Conservation (phyloP, 2,797 vertebrate genomes). For the Enteromius radiatus region DNA sequence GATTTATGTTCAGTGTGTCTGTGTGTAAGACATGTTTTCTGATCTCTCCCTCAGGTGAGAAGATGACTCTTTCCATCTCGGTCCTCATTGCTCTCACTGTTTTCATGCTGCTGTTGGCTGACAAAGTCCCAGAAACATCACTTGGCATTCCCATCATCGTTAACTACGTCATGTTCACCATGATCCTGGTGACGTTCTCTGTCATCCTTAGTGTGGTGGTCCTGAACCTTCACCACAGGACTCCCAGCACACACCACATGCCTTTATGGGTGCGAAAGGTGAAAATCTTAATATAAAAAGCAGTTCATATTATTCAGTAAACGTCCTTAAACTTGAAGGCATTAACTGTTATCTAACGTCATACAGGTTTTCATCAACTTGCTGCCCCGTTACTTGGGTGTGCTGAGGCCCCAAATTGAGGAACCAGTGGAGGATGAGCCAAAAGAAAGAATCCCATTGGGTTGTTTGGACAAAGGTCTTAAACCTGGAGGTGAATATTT, state of each 20-base stretch:
- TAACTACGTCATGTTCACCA: constrained; percentile 84
- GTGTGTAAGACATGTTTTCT: not conserved
- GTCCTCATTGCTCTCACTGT: constrained; percentile 83
- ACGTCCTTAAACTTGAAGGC: not conserved
- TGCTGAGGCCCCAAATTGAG: constrained; percentile 81
- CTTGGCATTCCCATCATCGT: constrained; percentile 83
- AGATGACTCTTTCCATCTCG: constrained; percentile 84
- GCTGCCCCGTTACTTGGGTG: constrained; percentile 85
- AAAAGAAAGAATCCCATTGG: constrained; percentile 57
- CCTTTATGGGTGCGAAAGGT: constrained; percentile 82
- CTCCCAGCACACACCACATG: constrained; percentile 80
- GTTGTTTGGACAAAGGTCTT: constrained; percentile 61
- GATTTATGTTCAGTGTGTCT: not conserved
- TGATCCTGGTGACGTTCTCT: constrained; percentile 82
- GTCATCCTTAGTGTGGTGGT: constrained; percentile 84
- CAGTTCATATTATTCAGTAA: not conserved
- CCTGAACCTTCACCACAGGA: constrained; percentile 82
- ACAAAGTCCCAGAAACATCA: constrained; percentile 83
- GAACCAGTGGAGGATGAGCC: constrained; percentile 66
- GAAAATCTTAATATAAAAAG: not conserved
- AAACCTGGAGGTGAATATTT: constrained; percentile 87
- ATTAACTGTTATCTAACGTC: not conserved
- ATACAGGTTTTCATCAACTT: constrained; percentile 85
- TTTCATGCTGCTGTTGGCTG: constrained; percentile 82
- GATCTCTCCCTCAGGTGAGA: constrained; percentile 75